Base-by-base conservation (phyloP, 2,113 vertebrate species). In the Colius striatus region DNA sequence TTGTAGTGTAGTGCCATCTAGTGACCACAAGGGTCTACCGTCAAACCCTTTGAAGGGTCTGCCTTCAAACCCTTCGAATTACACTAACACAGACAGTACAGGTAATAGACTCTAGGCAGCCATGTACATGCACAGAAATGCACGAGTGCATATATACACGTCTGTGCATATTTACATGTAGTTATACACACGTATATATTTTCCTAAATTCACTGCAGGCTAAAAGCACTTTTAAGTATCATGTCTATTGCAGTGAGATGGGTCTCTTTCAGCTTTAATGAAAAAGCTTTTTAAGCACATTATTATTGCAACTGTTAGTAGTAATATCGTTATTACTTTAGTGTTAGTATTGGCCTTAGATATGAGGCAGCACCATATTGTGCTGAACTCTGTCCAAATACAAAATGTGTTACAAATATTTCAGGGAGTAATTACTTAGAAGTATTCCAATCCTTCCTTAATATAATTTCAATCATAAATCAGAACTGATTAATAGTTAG, bases 1-100 rank as follows among this genome's bases (percentile, higher is more conserved):
- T 87, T 82, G 86, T 91, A 53, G 48, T 91, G 60, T 67, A 9
- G 21, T 84, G 93, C 96, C 97, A 97, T 75, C 97, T 97, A 78
- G 87, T 89, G 97, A 54, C 34, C 51, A 70, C 13, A 47, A 63
- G n/a, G n/a, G n/a, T n/a, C n/a, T n/a, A n/a, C 51, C 8, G 13
- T 1, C n/a, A 80, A 70, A 71, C 34, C 43, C 47, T 76, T 34
- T 36, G 38, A 55, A 82, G n/a, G n/a, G n/a, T n/a, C n/a, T n/a
- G n/a, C 51, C 8, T 15, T 1, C n/a, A 80, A 70, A 71, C 34
- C 43, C 47, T 76, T 34, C 41, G 38, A 55, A 82, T 50, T 45
- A 21, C 13, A 61, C 16, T 75, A 48, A 36, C 10, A 11, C 9
- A 63, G 20, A 12, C 2, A 2, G 55, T 32, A 54, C 12, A 54